These are phyloP conservation scores for Poeciliopsis infans DNA, from an alignment of 2,797 vertebrate genomes.

Conservation along the genomic window DNA sequence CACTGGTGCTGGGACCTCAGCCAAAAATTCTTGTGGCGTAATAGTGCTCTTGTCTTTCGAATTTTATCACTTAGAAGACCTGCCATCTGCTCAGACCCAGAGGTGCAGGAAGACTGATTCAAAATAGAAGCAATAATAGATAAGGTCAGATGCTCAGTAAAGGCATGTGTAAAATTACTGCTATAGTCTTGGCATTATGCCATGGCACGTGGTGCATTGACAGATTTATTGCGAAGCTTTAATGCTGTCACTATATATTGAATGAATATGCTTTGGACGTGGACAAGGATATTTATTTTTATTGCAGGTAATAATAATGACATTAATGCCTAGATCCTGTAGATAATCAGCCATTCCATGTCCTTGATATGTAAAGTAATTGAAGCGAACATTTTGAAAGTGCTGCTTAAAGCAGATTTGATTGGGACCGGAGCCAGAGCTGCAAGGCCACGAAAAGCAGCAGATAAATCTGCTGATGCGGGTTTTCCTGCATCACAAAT, in stretches of 20 bases:
- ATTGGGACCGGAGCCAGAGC: constrained; percentile 55
- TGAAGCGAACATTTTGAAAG: constrained; percentile 57
- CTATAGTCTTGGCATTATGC: constrained; percentile 30
- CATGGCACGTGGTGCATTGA: constrained; percentile 33
- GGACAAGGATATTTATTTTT: constrained; percentile 60
- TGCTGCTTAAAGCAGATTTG: constrained; percentile 60
- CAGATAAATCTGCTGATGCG: constrained; percentile 70
- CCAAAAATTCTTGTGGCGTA: constrained; percentile 63
- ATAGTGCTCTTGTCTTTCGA: constrained; percentile 73
- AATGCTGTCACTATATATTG: constrained; percentile 41
- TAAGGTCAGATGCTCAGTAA: constrained; percentile 72
- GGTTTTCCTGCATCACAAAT: constrained; percentile 70
- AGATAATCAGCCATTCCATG: constrained; percentile 55
- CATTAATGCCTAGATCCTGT: constrained; percentile 54
- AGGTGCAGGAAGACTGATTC: constrained; percentile 71
- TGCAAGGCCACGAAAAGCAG: constrained; percentile 57
- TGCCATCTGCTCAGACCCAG: constrained; percentile 79
- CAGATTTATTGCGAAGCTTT: constrained; percentile 58
- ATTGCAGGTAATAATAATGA: constrained; percentile 51
- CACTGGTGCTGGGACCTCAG: constrained; percentile 47
- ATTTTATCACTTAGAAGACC: constrained; percentile 76
- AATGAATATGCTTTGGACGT: constrained; percentile 36
- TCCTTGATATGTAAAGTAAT: constrained; percentile 65
- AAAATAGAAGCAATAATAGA: constrained; percentile 74
- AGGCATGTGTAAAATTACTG: constrained; percentile 64